phyloP scores from a whole-genome alignment of 2,888 invertebrate genomes.

The Aphidius colemani region DNA sequence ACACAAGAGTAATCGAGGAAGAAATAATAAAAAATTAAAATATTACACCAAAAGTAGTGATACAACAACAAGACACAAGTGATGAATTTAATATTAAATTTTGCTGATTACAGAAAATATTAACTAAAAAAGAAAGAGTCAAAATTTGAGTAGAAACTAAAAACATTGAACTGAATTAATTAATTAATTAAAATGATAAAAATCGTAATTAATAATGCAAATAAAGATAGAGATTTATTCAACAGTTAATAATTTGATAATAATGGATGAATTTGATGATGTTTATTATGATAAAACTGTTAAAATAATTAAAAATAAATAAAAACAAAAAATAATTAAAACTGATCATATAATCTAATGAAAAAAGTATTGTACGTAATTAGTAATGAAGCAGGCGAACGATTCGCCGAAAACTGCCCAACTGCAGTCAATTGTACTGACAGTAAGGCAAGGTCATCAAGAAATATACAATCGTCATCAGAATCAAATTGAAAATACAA shows the following conservation, averaged over 20 bases:
- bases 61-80: too few species aligned
- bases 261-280: too few species aligned
- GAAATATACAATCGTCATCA: slow-evolving; percentile 25
- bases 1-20: neutral
- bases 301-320: too few species aligned
- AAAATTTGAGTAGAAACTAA: neutral
- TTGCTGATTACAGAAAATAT: neutral
- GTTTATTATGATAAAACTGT: too few species aligned
- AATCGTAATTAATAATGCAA: neutral
- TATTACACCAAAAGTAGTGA: slow-evolving; percentile 20
- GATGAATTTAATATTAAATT: too few species aligned
- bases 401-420: slow-evolving; percentile 36
- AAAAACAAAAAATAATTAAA: neutral
- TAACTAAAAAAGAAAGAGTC: neutral
- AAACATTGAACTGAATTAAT: too few species aligned
- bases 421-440: slow-evolving; percentile 36
- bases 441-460: slow-evolving; percentile 32
- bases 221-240: neutral
- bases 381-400: slow-evolving; percentile 39
- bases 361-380: slow-evolving; percentile 28
- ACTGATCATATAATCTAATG: slow-evolving; percentile 27
- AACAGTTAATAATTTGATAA: neutral
- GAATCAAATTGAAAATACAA: slow-evolving; percentile 6
- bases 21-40: slow-evolving; percentile 19
- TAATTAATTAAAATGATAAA: neutral